A percentile compares a stretch with the other conserved stretches of the same genome.
phyloP scores from a whole-genome alignment of 2,888 invertebrate species.

The Leptopilina drosophilae region DNA sequence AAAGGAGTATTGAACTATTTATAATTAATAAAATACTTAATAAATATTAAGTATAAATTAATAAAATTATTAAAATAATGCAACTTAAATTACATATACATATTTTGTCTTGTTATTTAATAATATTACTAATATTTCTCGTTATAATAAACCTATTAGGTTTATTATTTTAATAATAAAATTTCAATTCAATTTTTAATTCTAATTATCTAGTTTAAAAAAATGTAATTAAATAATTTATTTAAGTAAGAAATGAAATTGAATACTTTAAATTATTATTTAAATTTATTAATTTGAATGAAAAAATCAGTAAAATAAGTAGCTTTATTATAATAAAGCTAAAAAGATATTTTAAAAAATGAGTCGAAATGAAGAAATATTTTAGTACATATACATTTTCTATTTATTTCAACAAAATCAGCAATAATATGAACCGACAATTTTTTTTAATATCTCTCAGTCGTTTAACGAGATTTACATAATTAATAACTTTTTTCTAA shows the following conservation, averaged over 20 bases:
- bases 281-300: no score
- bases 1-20: background rate
- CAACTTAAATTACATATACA: no score
- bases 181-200: no score
- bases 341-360: background rate
- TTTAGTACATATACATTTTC: conserved; percentile 56
- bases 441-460: conserved; percentile 64
- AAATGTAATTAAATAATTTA: background rate
- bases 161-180: no score
- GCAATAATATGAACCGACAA: conserved; percentile 58
- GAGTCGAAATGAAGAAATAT: background rate
- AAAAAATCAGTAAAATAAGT: no score
- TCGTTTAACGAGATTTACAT: conserved; percentile 61
- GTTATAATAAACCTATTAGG: no score
- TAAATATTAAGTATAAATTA: background rate
- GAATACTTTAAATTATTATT: no score
- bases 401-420: conserved; percentile 67
- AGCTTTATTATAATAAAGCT: no score
- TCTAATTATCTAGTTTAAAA: no score
- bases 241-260: no score
- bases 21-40: background rate
- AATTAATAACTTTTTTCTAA: conserved; percentile 59
- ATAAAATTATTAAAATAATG: background rate
- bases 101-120: no score
- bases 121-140: no score